A percentile compares a stretch with the other conserved stretches of the same genome.
These are phyloP conservation scores for Enteromius anoplus DNA, from an alignment of 2,797 vertebrate species.

Conservation along the genomic window DNA sequence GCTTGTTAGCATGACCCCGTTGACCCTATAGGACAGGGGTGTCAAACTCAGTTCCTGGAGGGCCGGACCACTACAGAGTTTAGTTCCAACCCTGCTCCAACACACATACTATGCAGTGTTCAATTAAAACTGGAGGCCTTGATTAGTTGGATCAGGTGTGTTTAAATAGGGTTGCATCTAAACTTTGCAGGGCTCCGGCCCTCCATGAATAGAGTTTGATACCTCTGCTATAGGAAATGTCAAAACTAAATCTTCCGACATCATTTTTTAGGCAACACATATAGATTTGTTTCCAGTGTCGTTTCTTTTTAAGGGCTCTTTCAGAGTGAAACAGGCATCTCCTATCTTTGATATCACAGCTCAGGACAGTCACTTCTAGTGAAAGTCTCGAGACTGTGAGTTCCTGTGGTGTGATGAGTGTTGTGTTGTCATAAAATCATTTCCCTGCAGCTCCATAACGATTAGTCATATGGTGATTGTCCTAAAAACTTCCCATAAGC, in stretches of 20 bases:
- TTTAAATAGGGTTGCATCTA: too few relatives aligned
- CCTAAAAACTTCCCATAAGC: neutral
- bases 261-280: neutral
- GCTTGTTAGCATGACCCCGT: neutral
- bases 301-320: neutral
- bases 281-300: too few relatives aligned
- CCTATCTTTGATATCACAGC: neutral
- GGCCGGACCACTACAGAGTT: too few relatives aligned
- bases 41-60: too few relatives aligned
- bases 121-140: too few relatives aligned
- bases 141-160: too few relatives aligned
- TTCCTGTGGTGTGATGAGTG: neutral
- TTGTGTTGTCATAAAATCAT: neutral
- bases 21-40: neutral
- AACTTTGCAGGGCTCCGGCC: too few relatives aligned
- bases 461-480: neutral
- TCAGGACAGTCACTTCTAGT: constrained; percentile 2
- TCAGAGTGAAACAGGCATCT: neutral
- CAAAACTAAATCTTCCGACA: neutral
- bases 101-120: too few relatives aligned
- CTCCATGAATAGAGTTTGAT: too few relatives aligned
- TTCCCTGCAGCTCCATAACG: neutral
- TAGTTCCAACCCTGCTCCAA: too few relatives aligned
- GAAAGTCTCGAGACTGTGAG: neutral
- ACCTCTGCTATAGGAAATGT: neutral